Evolutionary conservation across 2,888 invertebrate genomes (phyloP).

Genomic region (Agonopterix arenella): DNA sequence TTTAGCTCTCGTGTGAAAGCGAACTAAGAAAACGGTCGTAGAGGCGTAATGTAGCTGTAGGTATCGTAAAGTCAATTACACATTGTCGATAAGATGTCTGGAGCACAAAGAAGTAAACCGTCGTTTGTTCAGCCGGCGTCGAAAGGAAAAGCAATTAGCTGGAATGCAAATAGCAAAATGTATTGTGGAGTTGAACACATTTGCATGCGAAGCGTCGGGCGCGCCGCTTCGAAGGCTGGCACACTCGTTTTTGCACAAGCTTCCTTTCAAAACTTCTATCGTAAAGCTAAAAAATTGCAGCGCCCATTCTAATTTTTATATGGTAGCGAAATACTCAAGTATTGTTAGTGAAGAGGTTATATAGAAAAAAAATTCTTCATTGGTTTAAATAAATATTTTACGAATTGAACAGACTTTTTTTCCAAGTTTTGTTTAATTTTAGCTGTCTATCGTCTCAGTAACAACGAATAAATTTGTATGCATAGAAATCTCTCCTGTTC

Average conservation of each 20-base stretch:
- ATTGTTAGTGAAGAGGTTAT: no score
- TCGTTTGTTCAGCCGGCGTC: constrained; percentile 42
- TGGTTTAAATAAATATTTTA: no score
- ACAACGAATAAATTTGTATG: constrained; percentile 44
- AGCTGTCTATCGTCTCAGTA: no score
- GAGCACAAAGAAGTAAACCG: constrained; percentile 44
- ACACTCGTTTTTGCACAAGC: constrained; percentile 32
- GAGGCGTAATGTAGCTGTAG: constrained; percentile 5
- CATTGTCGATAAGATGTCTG: constrained; percentile 40
- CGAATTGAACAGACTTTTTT: no score
- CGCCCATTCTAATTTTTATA: constrained; percentile 16
- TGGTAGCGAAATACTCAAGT: not conserved
- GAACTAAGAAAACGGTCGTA: not conserved
- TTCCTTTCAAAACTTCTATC: constrained; percentile 45
- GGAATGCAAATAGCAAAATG: constrained; percentile 61
- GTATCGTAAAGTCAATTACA: constrained; percentile 16
- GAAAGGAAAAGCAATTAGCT: constrained; percentile 71
- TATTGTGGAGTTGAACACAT: constrained; percentile 58
- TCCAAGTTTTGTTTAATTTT: no score
- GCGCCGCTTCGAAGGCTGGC: constrained; percentile 31
- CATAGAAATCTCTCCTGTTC: constrained; percentile 32
- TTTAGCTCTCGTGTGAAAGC: no score
- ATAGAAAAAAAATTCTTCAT: no score
- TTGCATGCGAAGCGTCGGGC: constrained; percentile 58
- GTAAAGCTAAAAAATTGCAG: constrained; percentile 40